A percentile compares a stretch with the other conserved stretches of the same genome.
Conservation (phyloP, 2,113 vertebrate species). For the Anhinga anhinga region DNA sequence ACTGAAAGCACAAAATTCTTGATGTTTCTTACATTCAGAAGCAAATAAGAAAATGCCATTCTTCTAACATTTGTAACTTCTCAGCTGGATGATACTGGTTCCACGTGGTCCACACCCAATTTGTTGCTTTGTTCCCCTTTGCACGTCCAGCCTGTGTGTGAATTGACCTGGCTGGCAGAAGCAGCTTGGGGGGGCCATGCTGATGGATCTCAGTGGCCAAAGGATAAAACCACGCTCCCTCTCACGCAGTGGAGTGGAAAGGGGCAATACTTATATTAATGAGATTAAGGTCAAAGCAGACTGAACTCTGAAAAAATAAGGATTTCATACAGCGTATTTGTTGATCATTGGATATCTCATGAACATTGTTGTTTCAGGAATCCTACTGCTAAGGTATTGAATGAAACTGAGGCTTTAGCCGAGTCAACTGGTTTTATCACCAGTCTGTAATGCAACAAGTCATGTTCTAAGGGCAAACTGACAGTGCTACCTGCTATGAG, state of each 20-base stretch:
- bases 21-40: neutral
- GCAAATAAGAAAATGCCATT: neutral
- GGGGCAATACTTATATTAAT: neutral
- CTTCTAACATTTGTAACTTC: neutral
- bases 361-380: neutral
- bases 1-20: neutral
- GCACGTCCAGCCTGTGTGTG: neutral
- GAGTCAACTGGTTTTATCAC: neutral
- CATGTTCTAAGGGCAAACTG: neutral
- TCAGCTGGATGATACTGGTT: fast-evolving
- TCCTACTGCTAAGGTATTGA: neutral
- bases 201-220: neutral
- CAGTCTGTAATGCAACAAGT: neutral
- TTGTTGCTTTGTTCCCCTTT: neutral
- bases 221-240: neutral
- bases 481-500: neutral
- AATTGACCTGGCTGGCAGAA: neutral
- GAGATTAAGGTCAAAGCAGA: neutral
- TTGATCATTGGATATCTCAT: neutral
- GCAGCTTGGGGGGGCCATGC: neutral
- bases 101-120: fast-evolving
- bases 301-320: neutral
- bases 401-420: neutral
- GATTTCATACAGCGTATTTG: neutral
- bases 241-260: neutral